Evolutionary conservation across 1,140 invertebrate species (phyloP).

Genomic region (Drosophila tani): DNA sequence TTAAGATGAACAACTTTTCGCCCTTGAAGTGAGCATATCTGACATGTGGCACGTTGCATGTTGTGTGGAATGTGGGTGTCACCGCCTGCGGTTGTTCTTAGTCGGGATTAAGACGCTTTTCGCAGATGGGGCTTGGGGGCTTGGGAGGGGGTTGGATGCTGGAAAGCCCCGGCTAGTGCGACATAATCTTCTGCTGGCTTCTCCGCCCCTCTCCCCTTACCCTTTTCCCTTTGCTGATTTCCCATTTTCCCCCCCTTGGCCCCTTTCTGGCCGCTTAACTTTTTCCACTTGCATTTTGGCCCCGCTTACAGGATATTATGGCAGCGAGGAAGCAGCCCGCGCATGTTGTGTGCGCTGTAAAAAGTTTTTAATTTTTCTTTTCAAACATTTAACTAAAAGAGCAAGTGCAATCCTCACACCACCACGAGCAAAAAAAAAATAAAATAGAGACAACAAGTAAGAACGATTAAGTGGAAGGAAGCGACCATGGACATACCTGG

Average conservation of each 20-base stretch:
- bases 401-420: constrained; percentile 43
- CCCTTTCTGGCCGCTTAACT: constrained; percentile 67
- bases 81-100: constrained; percentile 54
- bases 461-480: neutral
- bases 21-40: constrained; percentile 36
- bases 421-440: constrained; percentile 11
- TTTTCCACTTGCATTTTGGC: constrained; percentile 70
- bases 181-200: constrained; percentile 59
- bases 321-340: constrained; percentile 36
- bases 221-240: constrained; percentile 4
- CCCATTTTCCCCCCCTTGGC: neutral
- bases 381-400: constrained; percentile 83
- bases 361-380: constrained; percentile 83
- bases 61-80: constrained; percentile 38
- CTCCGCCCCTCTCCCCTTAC: too few species aligned
- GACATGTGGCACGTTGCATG: constrained; percentile 45
- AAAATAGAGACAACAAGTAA: neutral
- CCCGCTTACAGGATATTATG: constrained; percentile 63
- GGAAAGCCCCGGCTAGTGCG: constrained; percentile 34
- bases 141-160: too few species aligned
- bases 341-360: constrained; percentile 71
- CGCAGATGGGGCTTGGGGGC: neutral
- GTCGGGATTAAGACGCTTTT: constrained; percentile 50
- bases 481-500: neutral
- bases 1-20: constrained; percentile 28